Percentiles rank a stretch among this genome's conserved stretches.
These are phyloP conservation scores for Bovichtus variegatus DNA, from an alignment of 2,797 vertebrate species.

Conservation along the genomic window DNA sequence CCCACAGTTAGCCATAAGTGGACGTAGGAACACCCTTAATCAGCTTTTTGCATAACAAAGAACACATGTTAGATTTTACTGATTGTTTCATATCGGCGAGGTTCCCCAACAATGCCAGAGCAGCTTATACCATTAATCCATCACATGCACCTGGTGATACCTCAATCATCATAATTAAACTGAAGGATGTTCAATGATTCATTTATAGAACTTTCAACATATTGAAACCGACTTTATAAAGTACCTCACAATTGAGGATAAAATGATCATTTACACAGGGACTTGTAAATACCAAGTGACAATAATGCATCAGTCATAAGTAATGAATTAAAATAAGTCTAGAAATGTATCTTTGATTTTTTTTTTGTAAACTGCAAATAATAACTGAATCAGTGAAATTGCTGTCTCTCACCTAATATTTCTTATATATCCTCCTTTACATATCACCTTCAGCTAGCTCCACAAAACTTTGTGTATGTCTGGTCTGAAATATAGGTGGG, in stretches of 20 bases:
- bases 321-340: background rate
- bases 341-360: background rate
- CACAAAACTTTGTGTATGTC: background rate
- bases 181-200: background rate
- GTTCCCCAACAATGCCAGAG: no score
- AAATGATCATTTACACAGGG: background rate
- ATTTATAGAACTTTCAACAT: background rate
- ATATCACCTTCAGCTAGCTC: background rate
- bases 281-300: background rate
- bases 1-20: background rate
- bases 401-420: background rate
- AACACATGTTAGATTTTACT: background rate
- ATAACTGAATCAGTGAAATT: background rate
- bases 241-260: background rate
- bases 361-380: background rate
- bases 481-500: background rate
- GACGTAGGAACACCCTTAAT: background rate
- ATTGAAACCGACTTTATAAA: background rate
- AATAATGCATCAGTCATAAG: background rate
- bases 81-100: background rate
- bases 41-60: background rate
- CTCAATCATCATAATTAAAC: constrained; percentile 3
- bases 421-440: background rate
- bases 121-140: background rate
- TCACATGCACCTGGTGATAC: background rate